Percentiles rank a stretch among this genome's conserved stretches.
These are phyloP conservation scores for Cephus spinipes DNA, from an alignment of 2,888 invertebrate species.

Conservation along the genomic window DNA sequence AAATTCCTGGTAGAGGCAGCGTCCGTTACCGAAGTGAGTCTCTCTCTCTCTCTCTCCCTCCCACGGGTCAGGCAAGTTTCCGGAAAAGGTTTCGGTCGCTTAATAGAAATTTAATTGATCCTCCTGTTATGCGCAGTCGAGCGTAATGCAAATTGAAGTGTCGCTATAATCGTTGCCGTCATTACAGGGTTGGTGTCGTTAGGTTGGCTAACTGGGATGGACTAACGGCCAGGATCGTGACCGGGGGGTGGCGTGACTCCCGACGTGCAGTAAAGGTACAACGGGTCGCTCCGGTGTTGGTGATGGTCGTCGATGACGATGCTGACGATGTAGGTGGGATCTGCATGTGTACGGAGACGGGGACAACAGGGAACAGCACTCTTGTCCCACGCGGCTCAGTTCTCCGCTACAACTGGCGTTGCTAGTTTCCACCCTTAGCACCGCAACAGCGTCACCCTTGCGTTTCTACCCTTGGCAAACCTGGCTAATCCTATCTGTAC, in stretches of 20 bases:
- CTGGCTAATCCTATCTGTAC: constrained; percentile 49
- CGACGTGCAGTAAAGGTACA: constrained; percentile 14
- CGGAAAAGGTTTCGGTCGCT: constrained; percentile 48
- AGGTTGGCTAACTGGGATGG: background rate
- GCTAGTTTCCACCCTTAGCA: constrained; percentile 18
- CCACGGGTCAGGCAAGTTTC: constrained; percentile 6
- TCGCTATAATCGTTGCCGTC: constrained; percentile 1
- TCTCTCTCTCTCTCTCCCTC: background rate
- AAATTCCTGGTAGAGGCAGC: background rate
- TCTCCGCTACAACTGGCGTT: constrained; percentile 43
- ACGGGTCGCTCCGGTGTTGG: background rate
- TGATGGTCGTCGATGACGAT: background rate
- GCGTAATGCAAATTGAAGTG: constrained; percentile 60
- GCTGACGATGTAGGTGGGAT: constrained; percentile 1
- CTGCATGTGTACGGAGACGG: constrained; percentile 27
- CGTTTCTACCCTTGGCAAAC: constrained; percentile 7
- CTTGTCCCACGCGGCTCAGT: constrained; percentile 60
- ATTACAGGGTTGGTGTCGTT: background rate
- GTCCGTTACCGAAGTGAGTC: background rate
- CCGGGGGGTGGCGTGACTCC: constrained; percentile 21
- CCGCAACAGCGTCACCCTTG: constrained; percentile 12
- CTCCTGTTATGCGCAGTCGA: constrained; percentile 59
- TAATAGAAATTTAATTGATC: constrained; percentile 66
- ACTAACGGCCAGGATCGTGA: constrained; percentile 9
- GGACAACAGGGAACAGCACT: constrained; percentile 54